Evolutionary conservation across 2,797 vertebrate species (phyloP), one percentile per base, ranked within the genome.

Genomic region (Myotis planiceps): DNA sequence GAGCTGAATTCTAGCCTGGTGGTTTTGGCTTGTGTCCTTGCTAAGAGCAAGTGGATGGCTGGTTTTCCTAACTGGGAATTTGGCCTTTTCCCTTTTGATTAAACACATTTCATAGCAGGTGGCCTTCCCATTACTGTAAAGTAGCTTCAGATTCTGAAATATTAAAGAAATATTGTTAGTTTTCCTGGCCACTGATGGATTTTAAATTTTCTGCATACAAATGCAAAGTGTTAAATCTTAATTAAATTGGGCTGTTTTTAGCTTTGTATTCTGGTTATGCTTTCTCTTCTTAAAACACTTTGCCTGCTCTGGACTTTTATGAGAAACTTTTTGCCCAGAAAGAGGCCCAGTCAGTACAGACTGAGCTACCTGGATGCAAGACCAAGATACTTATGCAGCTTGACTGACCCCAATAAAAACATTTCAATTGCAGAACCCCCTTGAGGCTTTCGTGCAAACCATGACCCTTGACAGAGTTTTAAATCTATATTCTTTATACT

Each of bases 81-180:
- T 68, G 91, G 87, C 95, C 84, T 92, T 94, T 60, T 53, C 68
- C 71, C 83, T 90, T 7, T 16, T 18, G 29, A 94, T 49, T 83
- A 89, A 95, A 92, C 10, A 53, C 47, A 58, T 95, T 98, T 96
- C 95, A 82, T 94, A 98, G 97, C 91, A 97, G 97, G 94, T 88
- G 95, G 92, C 72, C 29, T 97, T 98, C 97, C 91, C 94, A 88
- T 97, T 96, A 69, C 98, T 97, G 97, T 97, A 98, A 98, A 98
- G 97, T 98, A 97, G 96, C 92, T 98, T 98, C 98, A 97, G 97
- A 97, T 97, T 97, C 97, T 98, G 98, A 98, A 98, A 98, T 98
- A 98, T 97, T 98, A 97, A 98, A 97, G 71, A 97, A 97, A 96
- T 96, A 97, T 83, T 75, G 47, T 97, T 97, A 96, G 86, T 45